Evolutionary conservation across 2,113 vertebrate species (phyloP).

Genomic region (Erinaceus europaeus): DNA sequence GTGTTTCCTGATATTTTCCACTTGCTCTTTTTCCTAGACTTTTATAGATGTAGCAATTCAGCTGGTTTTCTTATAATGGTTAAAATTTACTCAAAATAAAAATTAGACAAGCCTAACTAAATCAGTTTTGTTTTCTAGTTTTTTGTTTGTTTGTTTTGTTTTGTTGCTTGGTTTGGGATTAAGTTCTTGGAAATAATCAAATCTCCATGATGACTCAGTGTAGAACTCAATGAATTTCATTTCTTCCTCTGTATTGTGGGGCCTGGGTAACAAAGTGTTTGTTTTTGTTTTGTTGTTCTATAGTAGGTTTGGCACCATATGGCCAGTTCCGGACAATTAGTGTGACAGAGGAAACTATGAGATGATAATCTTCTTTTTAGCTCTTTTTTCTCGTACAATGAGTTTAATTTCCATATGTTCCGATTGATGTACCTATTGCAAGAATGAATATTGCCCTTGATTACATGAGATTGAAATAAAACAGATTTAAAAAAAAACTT

Average conservation of each 20-base stretch:
- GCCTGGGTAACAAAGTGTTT: no score
- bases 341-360: neutral
- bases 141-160: no score
- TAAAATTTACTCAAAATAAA: neutral
- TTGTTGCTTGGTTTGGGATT: neutral
- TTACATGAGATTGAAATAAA: neutral
- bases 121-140: neutral
- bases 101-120: neutral
- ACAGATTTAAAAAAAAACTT: neutral
- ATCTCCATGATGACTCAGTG: neutral
- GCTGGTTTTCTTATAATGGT: neutral
- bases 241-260: no score
- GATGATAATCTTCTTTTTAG: neutral
- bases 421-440: neutral
- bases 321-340: neutral
- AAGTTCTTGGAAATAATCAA: conserved; percentile 36
- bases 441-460: neutral
- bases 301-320: neutral
- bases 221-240: neutral
- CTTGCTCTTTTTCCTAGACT: neutral
- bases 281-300: neutral
- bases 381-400: neutral
- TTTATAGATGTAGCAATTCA: neutral
- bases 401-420: neutral
- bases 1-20: neutral